A percentile compares a stretch with the other conserved stretches of the same genome.
Evolutionary conservation across 92 coral and sea anemone species (phyloP).

Genomic region (Plumapathes pennacea): DNA sequence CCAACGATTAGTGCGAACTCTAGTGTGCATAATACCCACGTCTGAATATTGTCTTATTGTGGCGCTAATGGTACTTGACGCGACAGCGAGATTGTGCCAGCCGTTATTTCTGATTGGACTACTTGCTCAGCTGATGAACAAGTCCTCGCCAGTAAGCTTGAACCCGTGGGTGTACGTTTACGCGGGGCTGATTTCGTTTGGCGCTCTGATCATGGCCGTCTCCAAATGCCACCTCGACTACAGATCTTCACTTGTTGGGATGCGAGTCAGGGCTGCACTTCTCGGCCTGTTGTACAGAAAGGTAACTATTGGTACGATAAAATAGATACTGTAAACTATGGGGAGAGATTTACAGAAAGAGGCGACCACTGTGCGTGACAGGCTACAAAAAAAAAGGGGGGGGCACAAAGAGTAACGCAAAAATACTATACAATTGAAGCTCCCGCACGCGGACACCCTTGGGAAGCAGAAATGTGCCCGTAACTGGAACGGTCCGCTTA

Average conservation of each 20-base stretch:
- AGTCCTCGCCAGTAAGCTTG: not conserved
- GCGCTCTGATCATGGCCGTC: conserved; percentile 9
- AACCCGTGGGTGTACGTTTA: conserved; percentile 1
- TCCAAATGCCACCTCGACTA: conserved; percentile 9
- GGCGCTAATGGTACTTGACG: not conserved
- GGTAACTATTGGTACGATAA: no score
- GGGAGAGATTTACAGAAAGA: no score
- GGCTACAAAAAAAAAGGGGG: no score
- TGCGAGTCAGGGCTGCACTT: conserved; percentile 10
- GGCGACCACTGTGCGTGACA: no score
- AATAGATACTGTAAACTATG: no score
- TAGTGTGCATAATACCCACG: not conserved
- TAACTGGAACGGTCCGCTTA: no score
- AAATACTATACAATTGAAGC: no score
- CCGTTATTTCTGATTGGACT: conserved; percentile 10
- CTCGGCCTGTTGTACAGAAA: conserved; percentile 4
- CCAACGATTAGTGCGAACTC: not conserved
- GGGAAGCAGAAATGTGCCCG: no score
- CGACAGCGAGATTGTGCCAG: conserved; percentile 1
- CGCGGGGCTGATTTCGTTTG: not conserved
- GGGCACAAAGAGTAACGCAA: no score
- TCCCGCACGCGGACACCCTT: no score
- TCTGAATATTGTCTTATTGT: conserved; percentile 7
- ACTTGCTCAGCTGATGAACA: conserved; percentile 3
- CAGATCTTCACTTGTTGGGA: conserved; percentile 4